These are phyloP conservation scores for Chascanopsetta lugubris DNA, from an alignment of 2,113 vertebrate species.

Conservation along the genomic window DNA sequence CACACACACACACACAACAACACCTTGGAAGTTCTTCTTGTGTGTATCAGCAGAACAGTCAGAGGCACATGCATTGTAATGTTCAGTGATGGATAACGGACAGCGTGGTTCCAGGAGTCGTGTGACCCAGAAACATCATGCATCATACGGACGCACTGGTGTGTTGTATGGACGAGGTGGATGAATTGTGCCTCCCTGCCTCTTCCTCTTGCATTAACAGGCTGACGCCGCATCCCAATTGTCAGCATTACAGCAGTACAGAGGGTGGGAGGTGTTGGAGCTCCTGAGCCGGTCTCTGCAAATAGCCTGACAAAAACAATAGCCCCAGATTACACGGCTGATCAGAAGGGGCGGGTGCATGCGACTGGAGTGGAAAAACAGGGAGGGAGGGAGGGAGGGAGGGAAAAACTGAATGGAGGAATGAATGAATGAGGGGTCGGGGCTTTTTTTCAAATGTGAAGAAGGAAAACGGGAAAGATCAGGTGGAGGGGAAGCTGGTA, in stretches of 20 bases:
- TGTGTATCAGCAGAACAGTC: slow-evolving; percentile 5
- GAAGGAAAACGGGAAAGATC: slow-evolving; percentile 1
- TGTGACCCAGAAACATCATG: slow-evolving; percentile 56
- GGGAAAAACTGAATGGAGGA: slow-evolving; percentile 70
- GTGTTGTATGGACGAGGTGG: slow-evolving; percentile 31
- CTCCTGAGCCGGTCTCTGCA: slow-evolving; percentile 25
- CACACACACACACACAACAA: slow-evolving; percentile 9
- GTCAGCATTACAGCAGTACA: neutral
- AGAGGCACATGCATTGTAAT: slow-evolving; percentile 3
- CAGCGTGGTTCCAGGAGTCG: slow-evolving; percentile 25
- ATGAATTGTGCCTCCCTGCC: neutral
- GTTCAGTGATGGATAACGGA: slow-evolving; percentile 37
- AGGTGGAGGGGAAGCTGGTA: neutral
- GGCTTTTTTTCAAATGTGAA: slow-evolving; percentile 36
- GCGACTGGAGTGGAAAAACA: slow-evolving; percentile 50
- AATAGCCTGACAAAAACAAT: slow-evolving; percentile 73
- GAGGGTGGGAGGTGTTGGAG: slow-evolving; percentile 19
- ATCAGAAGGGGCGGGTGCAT: slow-evolving; percentile 58
- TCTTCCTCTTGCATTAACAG: slow-evolving; percentile 5
- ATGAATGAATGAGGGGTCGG: slow-evolving; percentile 68
- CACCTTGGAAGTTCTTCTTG: slow-evolving; percentile 10
- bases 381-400: slow-evolving; percentile 19
- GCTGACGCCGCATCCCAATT: neutral
- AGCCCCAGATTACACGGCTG: slow-evolving; percentile 53
- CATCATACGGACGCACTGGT: slow-evolving; percentile 21